Evolutionary conservation across 2,888 invertebrate genomes (phyloP), one percentile per base, ranked within the genome.

Genomic region (Malthinus seriepunctatus): DNA sequence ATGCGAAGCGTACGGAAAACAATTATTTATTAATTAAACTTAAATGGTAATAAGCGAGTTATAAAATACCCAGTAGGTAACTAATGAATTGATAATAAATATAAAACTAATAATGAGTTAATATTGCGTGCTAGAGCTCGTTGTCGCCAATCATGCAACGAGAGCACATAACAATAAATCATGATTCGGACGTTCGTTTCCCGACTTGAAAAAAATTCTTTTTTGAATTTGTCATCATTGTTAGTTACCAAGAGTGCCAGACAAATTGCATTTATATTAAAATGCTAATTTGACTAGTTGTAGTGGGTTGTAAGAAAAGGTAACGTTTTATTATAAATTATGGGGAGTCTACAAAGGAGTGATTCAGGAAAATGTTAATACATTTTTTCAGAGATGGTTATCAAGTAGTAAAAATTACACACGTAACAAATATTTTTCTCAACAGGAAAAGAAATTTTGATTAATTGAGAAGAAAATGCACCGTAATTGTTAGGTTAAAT

Each of bases 171-270:
- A 51, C 53, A 46, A 61, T 61, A 61, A 61, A 61, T 61, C 61
- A 61, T 54, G 57, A 51, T 61, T 61, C 61, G 61, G 61, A 61
- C 61, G 47, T 61, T 61, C 57, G 54, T 61, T 61, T 61, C 61
- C 61, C 57, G 61, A 61, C 57, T 54, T 61, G 50, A 51, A 61
- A 23, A 23, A 23, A 23, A 23, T 23, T 23, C 47, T 53, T 55
- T 60, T 61, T 61, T 49, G 51, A 57, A 15, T 61, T 61, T 57
- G 42, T 49, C 47, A 55, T 55, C 60, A 48, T 60, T 55, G 57
- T 51, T 61, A 61, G 54, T 56, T 46, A 51, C 50, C 33, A n/a
- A n/a, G 12, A 50, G 48, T 50, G 57, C 50, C 57, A 61, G 61
- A 61, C 61, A 61, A 61, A 61, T 61, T 61, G 57, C 50, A 54